Conservation (phyloP, 2,888 invertebrate species). For the Cryptus viduatorius region DNA sequence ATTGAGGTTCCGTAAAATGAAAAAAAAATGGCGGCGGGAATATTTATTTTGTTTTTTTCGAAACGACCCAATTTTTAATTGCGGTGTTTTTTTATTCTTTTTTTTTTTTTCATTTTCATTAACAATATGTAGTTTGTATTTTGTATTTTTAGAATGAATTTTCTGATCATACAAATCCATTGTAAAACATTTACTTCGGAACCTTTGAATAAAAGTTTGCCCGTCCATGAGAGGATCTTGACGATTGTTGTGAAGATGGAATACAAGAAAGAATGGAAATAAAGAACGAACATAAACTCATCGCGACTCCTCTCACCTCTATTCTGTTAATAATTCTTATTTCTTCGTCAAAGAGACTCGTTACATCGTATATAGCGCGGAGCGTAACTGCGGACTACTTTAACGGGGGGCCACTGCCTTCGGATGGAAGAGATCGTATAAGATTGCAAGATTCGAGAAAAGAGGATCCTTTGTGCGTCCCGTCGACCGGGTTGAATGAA, state of each 20-base stretch:
- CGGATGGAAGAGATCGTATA: conserved; percentile 15
- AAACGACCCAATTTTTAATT: neutral
- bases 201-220: neutral
- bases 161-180: neutral
- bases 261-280: neutral
- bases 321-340: conserved; percentile 51
- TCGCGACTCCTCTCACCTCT: conserved; percentile 4
- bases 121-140: neutral
- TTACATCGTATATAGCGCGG: conserved; percentile 34
- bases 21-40: too few species aligned
- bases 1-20: too few species aligned
- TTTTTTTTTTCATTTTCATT: neutral
- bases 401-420: conserved; percentile 4
- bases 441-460: conserved; percentile 52
- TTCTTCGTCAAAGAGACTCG: conserved; percentile 48
- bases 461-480: conserved; percentile 49
- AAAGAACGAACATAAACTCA: conserved; percentile 27
- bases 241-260: neutral
- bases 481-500: conserved; percentile 40
- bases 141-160: neutral
- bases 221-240: neutral
- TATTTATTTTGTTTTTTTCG: neutral
- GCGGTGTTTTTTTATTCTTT: too few species aligned
- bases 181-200: neutral
- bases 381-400: conserved; percentile 31